phyloP scores from a whole-genome alignment of 2,797 vertebrate species.

The Malacoctenus gilli region DNA sequence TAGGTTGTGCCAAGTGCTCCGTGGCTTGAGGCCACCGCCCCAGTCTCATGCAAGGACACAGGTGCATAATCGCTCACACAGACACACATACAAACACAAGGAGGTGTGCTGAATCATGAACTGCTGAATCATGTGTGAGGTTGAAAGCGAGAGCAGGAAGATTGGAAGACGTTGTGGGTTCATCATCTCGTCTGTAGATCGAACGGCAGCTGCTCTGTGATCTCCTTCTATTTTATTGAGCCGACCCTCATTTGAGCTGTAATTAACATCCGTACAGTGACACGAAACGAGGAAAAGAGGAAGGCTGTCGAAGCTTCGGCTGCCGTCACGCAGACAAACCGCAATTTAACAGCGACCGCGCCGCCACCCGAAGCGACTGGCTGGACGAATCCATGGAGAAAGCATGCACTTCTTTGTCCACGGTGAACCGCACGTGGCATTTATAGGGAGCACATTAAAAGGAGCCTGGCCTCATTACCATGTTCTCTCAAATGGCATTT shows the following conservation, averaged over 20 bases:
- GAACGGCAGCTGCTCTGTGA: slow-evolving; percentile 23
- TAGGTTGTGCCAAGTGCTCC: slow-evolving; percentile 42
- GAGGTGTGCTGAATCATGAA: slow-evolving; percentile 57
- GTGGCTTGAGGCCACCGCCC: slow-evolving; percentile 46
- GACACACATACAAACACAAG: slow-evolving; percentile 19
- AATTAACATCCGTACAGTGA: slow-evolving; percentile 53
- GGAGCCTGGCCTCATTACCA: slow-evolving; percentile 49
- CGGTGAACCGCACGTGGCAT: slow-evolving; percentile 39
- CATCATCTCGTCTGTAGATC: slow-evolving; percentile 5
- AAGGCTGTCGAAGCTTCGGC: slow-evolving; percentile 16
- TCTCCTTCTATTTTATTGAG: slow-evolving; percentile 5
- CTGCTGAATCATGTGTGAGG: slow-evolving; percentile 54
- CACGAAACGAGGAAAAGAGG: slow-evolving; percentile 19
- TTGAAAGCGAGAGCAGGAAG: slow-evolving; percentile 32
- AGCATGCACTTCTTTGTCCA: slow-evolving; percentile 14
- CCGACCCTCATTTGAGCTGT: slow-evolving; percentile 45
- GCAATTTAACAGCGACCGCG: slow-evolving; percentile 7
- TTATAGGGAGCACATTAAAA: slow-evolving; percentile 57
- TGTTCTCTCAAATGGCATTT: slow-evolving; percentile 59
- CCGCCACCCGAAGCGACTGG: neutral
- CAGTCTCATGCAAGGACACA: slow-evolving; percentile 50
- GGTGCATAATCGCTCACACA: slow-evolving; percentile 30
- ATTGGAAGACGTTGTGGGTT: slow-evolving; percentile 4
- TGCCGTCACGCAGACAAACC: no score
- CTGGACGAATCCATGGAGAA: slow-evolving; percentile 15